phyloP scores from a whole-genome alignment of 2,888 invertebrate species.

The Drosophila mimica region DNA sequence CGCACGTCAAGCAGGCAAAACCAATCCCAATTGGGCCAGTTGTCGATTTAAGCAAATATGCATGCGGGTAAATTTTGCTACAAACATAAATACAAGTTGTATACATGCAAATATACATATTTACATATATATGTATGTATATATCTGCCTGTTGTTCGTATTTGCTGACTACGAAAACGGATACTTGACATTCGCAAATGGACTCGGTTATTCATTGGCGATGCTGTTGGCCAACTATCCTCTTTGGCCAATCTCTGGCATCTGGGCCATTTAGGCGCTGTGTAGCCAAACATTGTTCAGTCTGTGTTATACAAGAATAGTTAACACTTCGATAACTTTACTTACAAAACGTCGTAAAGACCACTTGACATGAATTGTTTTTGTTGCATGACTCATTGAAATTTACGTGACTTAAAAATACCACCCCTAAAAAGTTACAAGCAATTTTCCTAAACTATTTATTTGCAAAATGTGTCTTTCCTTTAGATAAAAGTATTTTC shows the following conservation, averaged over 20 bases:
- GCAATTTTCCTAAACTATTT: background rate
- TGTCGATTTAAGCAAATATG: conserved; percentile 14
- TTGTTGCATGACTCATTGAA: conserved; percentile 45
- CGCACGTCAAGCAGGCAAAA: conserved; percentile 6
- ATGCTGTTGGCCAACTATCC: conserved; percentile 21
- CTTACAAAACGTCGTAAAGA: conserved; percentile 42
- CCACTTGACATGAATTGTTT: conserved; percentile 59
- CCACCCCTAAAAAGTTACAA: background rate
- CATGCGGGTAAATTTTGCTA: conserved; percentile 6
- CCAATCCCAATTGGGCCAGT: conserved; percentile 36
- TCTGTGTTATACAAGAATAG: conserved; percentile 38
- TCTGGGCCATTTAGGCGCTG: conserved; percentile 6
- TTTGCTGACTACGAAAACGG: conserved; percentile 68
- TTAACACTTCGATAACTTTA: conserved; percentile 29
- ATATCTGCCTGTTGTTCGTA: conserved; percentile 15
- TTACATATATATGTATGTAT: background rate
- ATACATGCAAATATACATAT: background rate
- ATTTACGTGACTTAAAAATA: conserved; percentile 40
- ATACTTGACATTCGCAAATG: conserved; percentile 52
- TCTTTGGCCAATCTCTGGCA: conserved; percentile 33
- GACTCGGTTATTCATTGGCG: conserved; percentile 2
- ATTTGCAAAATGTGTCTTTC: background rate
- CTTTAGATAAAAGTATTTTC: background rate
- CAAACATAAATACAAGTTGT: background rate
- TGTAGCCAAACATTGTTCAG: conserved; percentile 6